Base-by-base conservation (phyloP, 2,888 invertebrate genomes). In the Netelia fuscicornis region DNA sequence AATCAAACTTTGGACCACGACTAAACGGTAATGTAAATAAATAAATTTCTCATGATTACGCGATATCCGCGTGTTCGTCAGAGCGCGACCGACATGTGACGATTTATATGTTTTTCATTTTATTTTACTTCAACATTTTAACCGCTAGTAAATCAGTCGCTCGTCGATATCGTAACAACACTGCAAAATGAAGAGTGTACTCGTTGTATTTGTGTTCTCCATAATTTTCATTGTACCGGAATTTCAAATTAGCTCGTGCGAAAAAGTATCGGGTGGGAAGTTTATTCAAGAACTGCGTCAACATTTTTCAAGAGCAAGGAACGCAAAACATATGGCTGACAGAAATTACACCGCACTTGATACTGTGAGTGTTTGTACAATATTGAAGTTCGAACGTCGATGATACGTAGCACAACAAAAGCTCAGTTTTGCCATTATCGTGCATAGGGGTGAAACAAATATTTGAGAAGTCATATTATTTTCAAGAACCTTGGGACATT, bases 1-100 rank as follows among this genome's bases (percentile, higher is more conserved):
- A 60, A 65, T 58, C 48, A 60, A 52, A 76, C 84, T 84, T 76
- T 75, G 71, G 70, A 84, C 83, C 30, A 52, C 42, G 60, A 76
- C 37, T 62, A 62, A 62, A 77, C 23, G 60, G 58, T 60, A 67
- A 76, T 37, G 48, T 70, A 68, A 76, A 81, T 77, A 80, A 75
- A 83, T 75, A 74, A 76, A 81, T 62, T 20, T 77, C 6, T 17
- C 37, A 37, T 52, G 37, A 74, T 85, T 85, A 78, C 78, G 81
- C 58, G 78, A 85, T 75, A 75, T 85, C 78, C 81, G 78, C 58
- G 81, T 48, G 67, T 78, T 70, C 81, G 75, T n/a, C 30, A 48
- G 68, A 81, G 84, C 74, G 75, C 65, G 81, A 78, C 74, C 70
- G 11, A 20, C 58, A 44, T 68, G 44, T 67, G 58, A 13, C 23